Conservation (phyloP, 1,140 invertebrate genomes). For the Eumaeus atala region DNA sequence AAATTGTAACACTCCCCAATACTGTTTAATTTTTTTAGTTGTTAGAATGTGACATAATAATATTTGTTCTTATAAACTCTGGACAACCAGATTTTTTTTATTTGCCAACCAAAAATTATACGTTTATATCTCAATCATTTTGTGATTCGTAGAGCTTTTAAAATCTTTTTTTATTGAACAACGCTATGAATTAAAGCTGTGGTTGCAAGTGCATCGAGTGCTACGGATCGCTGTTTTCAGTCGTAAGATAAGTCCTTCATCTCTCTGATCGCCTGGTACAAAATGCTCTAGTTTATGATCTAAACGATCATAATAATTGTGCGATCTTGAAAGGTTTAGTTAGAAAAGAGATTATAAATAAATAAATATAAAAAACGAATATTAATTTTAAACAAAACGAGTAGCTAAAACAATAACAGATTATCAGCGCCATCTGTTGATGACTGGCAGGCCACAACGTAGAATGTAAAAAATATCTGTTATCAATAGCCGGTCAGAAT, state of each 20-base stretch:
- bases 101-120: too few relatives aligned
- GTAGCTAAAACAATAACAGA: constrained; percentile 9
- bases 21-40: too few relatives aligned
- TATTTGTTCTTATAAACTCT: too few relatives aligned
- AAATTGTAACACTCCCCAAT: too few relatives aligned
- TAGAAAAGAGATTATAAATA: too few relatives aligned
- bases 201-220: too few relatives aligned
- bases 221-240: not conserved
- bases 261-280: constrained; percentile 51
- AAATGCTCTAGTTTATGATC: constrained; percentile 70
- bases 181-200: too few relatives aligned
- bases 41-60: too few relatives aligned
- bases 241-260: constrained; percentile 26
- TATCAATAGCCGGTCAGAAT: not conserved
- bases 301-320: constrained; percentile 34
- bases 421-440: constrained; percentile 55
- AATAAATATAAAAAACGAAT: not conserved
- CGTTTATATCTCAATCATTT: too few relatives aligned
- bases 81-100: too few relatives aligned
- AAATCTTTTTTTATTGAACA: too few relatives aligned
- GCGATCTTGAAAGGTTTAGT: constrained; percentile 17
- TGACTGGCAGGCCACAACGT: constrained; percentile 32
- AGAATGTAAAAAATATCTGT: not conserved
- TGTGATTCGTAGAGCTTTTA: too few relatives aligned
- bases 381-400: not conserved